These are phyloP conservation scores for Gobionotothen gibberifrons DNA, from an alignment of 2,797 vertebrate species.

Conservation along the genomic window DNA sequence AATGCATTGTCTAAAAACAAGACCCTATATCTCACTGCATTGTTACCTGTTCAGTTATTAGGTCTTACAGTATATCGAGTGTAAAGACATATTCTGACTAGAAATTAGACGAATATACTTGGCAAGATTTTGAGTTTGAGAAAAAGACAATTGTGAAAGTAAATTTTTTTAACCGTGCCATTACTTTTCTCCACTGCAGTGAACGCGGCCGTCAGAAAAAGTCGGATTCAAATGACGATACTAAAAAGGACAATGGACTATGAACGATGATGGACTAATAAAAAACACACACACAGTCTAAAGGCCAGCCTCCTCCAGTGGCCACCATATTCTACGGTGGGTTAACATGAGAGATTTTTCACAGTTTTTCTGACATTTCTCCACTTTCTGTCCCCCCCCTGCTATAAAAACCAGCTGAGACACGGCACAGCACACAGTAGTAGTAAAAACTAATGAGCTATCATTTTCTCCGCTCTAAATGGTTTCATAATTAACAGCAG, in stretches of 20 bases:
- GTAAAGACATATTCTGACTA: no score
- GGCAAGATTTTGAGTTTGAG: no score
- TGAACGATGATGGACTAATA: conserved; percentile 60
- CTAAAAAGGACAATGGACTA: conserved; percentile 71
- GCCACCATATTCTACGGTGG: conserved; percentile 59
- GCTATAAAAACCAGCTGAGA: conserved; percentile 65
- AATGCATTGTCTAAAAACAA: no score
- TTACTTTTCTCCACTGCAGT: conserved; percentile 43
- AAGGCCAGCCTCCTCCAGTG: conserved; percentile 60
- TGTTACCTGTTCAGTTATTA: no score
- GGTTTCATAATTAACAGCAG: conserved; percentile 79
- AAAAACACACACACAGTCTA: conserved; percentile 55
- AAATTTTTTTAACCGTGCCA: conserved; percentile 24
- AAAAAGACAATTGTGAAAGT: conserved; percentile 42
- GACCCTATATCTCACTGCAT: no score
- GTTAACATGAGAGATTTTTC: conserved; percentile 62
- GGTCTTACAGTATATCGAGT: no score
- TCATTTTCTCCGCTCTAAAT: conserved; percentile 73
- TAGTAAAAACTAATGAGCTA: conserved; percentile 80
- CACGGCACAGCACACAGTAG: conserved; percentile 60
- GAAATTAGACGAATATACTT: no score
- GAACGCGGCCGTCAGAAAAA: conserved; percentile 65
- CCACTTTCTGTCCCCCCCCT: conserved; percentile 60
- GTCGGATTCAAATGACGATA: conserved; percentile 59
- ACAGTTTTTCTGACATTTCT: conserved; percentile 61